phyloP scores from a whole-genome alignment of 2,113 vertebrate genomes.

The Calyptommatus sinebrachiatus region DNA sequence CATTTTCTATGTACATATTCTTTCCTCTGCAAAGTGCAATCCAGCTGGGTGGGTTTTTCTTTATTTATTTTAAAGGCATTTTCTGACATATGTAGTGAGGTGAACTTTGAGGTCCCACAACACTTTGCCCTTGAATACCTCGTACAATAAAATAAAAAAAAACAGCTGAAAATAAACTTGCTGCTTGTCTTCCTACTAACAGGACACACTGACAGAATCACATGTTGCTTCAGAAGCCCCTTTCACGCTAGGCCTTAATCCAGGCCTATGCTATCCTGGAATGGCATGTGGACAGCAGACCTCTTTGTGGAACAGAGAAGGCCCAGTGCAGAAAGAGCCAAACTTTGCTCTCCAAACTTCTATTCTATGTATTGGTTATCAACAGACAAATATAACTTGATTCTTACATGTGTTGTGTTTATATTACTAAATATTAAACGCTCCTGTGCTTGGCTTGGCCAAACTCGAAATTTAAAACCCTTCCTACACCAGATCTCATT shows the following conservation, averaged over 20 bases:
- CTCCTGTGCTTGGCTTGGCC: not conserved
- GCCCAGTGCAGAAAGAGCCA: not conserved
- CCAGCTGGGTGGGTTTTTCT: constrained; percentile 43
- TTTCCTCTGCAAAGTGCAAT: constrained; percentile 76
- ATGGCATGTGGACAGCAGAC: no score
- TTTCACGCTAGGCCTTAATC: no score
- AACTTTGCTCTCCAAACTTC: constrained; percentile 18
- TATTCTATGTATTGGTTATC: constrained; percentile 31
- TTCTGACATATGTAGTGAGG: constrained; percentile 54
- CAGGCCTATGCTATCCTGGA: no score
- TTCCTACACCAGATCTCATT: no score
- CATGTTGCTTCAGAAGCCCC: constrained; percentile 24
- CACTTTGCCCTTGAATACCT: constrained; percentile 57
- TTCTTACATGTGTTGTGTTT: constrained; percentile 10
- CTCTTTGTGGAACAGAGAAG: no score
- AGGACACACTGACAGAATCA: constrained; percentile 39
- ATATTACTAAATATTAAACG: not conserved
- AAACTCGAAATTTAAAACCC: not conserved
- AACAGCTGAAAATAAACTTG: constrained; percentile 32
- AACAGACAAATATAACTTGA: constrained; percentile 33
- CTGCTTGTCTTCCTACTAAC: constrained; percentile 46
- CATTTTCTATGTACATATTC: constrained; percentile 76
- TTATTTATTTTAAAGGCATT: constrained; percentile 61
- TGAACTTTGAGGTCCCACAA: constrained; percentile 48
- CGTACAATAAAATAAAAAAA: constrained; percentile 56